Base-by-base conservation (phyloP, 2,888 invertebrate genomes). In the Phengaris arion region DNA sequence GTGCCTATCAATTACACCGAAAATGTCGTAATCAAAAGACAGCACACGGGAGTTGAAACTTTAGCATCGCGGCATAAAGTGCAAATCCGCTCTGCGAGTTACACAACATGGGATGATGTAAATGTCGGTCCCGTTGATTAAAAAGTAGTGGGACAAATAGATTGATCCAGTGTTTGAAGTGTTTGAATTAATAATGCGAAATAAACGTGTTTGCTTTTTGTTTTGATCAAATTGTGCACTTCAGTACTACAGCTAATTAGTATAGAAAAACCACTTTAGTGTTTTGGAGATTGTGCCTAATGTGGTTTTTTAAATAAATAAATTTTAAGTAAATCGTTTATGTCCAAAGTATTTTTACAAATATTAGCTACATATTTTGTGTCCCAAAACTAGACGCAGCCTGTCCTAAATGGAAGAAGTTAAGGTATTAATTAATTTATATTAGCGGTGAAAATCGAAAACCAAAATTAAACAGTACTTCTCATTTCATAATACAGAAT, bases 21-120 rank as follows among this genome's bases (percentile, higher is more conserved):
- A 84, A 87, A 85, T 86, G 85, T 82, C 82, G 85, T 85, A 86
- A 87, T 85, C 81, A 82, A 82, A 80, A 75, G 74, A 64, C 70
- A 57, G 75, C 2, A 48, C 22, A 22, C 4, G 52, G 35, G 72
- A 72, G 35, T 35, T 72, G 22, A 8, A 54, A 54, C 72, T 72
- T 35, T 22, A 15, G 22, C n/a, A 7, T 48, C 2, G 10, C 51
- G 54, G 55, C 54, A 52, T 76, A 78, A 77, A 78, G 76, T 13
- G 79, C 76, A 75, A 59, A 77, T 78, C 80, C 75, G 73, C 75
- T 75, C 74, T 72, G 35, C 68, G 45, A 54, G 68, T 73, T 48
- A 68, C 6, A 52, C 57, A 54, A 64, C 68, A 74, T 69, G 55
- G 74, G 73, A 75, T 75, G 45, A 55, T 68, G 76, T 70, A 57